Conservation (phyloP, 35 echinoderm and acorn worm species). For the Patiria miniata region DNA sequence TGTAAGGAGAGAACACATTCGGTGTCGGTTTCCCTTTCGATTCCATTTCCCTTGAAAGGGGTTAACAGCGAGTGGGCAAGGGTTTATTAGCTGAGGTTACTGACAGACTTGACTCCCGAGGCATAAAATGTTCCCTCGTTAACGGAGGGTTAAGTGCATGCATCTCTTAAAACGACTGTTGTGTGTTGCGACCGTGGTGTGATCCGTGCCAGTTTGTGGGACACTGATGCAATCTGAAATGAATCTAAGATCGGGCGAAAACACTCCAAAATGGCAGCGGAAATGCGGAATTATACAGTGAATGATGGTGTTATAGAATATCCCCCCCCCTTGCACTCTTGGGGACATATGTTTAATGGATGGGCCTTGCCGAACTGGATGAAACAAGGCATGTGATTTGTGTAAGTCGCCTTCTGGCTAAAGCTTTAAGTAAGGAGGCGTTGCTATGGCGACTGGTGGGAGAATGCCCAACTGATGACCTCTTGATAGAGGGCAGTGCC, state of each 20-base stretch:
- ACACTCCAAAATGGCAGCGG: neutral
- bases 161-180: too few species aligned
- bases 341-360: slow-evolving; percentile 1
- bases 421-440: neutral
- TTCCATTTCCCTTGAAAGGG: too few species aligned
- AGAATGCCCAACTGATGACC: slow-evolving; percentile 10
- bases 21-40: too few species aligned
- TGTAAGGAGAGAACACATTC: too few species aligned
- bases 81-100: too few species aligned
- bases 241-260: neutral
- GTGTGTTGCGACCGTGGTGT: too few species aligned
- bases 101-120: too few species aligned
- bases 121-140: too few species aligned
- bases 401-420: neutral
- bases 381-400: neutral
- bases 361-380: neutral
- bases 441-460: neutral
- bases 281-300: neutral
- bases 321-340: neutral
- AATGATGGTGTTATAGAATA: neutral
- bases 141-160: too few species aligned
- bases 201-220: too few species aligned
- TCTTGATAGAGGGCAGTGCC: neutral
- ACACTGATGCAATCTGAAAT: too few species aligned
- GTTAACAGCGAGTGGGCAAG: too few species aligned